phyloP scores from a whole-genome alignment of 2,113 vertebrate species.

The Puffinus mauretanicus region DNA sequence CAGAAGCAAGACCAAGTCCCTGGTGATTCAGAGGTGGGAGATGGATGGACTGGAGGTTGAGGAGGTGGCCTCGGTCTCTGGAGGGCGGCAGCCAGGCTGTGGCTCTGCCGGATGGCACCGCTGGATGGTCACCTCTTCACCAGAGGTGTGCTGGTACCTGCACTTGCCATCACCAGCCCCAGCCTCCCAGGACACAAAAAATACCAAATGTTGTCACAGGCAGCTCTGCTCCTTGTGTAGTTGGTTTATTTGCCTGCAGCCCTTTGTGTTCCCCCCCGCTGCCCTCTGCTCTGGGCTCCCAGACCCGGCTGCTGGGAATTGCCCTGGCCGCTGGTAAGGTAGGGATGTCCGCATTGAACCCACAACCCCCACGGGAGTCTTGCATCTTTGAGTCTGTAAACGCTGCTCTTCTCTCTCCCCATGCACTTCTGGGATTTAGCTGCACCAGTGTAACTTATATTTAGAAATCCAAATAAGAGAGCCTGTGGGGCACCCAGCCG shows the following conservation, averaged over 20 bases:
- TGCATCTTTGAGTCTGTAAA: background rate
- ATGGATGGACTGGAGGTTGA: background rate
- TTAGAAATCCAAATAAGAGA: constrained; percentile 27
- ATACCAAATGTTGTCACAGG: background rate
- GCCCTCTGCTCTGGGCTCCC: background rate
- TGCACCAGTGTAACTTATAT: background rate
- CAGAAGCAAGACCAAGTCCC: background rate
- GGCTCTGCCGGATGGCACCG: background rate
- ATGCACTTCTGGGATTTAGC: background rate
- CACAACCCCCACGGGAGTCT: background rate
- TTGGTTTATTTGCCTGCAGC: background rate
- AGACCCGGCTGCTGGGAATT: background rate
- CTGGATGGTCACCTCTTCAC: rapidly evolving
- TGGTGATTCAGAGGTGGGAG: background rate
- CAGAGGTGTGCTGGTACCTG: background rate
- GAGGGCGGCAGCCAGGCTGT: background rate
- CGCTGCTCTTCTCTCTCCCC: background rate
- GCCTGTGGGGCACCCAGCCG: background rate
- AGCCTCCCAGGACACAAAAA: background rate
- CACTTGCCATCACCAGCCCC: background rate
- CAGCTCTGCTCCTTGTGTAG: background rate
- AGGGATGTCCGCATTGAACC: background rate
- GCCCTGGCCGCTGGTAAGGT: background rate
- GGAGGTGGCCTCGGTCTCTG: background rate
- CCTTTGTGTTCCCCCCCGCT: background rate